These are phyloP conservation scores for Lysiphlebus fabarum DNA, from an alignment of 1,140 invertebrate genomes.

Conservation along the genomic window DNA sequence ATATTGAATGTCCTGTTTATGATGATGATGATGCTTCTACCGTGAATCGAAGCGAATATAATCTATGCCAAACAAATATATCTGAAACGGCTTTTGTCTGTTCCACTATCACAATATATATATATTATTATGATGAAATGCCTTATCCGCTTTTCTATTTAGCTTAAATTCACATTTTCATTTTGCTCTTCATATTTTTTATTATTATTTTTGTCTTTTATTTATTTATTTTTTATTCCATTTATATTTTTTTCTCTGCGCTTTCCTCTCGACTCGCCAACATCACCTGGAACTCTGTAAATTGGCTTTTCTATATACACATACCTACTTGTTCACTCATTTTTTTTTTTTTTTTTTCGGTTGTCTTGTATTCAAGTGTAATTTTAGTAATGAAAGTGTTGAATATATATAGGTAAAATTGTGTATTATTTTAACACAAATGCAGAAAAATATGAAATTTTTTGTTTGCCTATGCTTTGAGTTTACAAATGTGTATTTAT, in stretches of 20 bases:
- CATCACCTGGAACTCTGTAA: slow-evolving; percentile 8
- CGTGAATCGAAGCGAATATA: too few relatives aligned
- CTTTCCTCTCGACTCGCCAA: slow-evolving; percentile 1
- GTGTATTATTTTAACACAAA: too few relatives aligned
- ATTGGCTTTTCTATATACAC: not conserved
- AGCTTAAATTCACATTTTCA: not conserved
- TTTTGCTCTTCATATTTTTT: too few relatives aligned
- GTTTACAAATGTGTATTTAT: too few relatives aligned
- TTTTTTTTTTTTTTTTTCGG: not conserved
- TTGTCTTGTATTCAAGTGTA: slow-evolving; percentile 20
- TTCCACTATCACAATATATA: not conserved
- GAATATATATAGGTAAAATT: too few relatives aligned
- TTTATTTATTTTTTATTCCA: not conserved
- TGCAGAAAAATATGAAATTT: too few relatives aligned
- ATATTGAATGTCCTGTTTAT: too few relatives aligned
- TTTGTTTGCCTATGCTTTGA: too few relatives aligned
- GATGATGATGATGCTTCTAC: too few relatives aligned
- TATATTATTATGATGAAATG: not conserved
- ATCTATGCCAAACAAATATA: too few relatives aligned
- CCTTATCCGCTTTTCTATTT: not conserved
- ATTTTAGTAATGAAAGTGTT: slow-evolving; percentile 22
- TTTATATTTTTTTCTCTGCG: slow-evolving; percentile 13
- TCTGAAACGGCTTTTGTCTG: not conserved
- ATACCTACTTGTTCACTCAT: not conserved
- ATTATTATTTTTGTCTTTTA: too few relatives aligned